Evolutionary conservation across 1,140 invertebrate species (phyloP), one percentile per base, ranked within the genome.

Genomic region (Dryas iulia): DNA sequence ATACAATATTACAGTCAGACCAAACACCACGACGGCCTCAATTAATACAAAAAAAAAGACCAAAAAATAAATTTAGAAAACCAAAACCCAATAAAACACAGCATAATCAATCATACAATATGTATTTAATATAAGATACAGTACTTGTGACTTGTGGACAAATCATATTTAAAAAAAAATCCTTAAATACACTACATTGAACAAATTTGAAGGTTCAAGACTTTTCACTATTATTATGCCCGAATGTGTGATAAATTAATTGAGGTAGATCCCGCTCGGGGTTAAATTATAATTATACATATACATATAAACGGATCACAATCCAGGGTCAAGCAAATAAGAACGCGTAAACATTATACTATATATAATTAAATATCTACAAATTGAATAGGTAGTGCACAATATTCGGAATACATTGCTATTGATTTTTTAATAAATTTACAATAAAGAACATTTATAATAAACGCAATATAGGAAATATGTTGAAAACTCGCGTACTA

Each of bases 51-150:
- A n/a, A n/a, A n/a, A n/a, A n/a, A n/a, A n/a, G n/a, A n/a, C n/a
- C 5, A 21, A 21, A 10, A 47, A 47, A 18, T 18, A 47, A 21
- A 21, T 47, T 21, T 47, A 2, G 8, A 47, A 47, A 18, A 2
- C 1, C n/a, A 47, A 47, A 1, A 47, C 14, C 2, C 1, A 90
- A 83, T 86, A 81, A 90, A 90, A 90, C 82, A 82, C 76, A 76
- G 35, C 47, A 66, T 68, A 84, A 83, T 89, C 87, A 91, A 89
- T 91, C 89, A 91, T 91, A 91, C 89, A 91, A 91, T 91, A 90
- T 90, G 86, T 90, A 91, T 91, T 91, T 90, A 91, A 83, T 89
- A 90, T 91, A 90, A 91, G 89, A 90, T 89, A 91, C 87, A 89
- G 83, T 90, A 89, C 84, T 91, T 90, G 89, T 89, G 89, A 90